These are phyloP conservation scores for Phalanger gymnotis DNA, from an alignment of 2,797 vertebrate genomes.

Conservation along the genomic window DNA sequence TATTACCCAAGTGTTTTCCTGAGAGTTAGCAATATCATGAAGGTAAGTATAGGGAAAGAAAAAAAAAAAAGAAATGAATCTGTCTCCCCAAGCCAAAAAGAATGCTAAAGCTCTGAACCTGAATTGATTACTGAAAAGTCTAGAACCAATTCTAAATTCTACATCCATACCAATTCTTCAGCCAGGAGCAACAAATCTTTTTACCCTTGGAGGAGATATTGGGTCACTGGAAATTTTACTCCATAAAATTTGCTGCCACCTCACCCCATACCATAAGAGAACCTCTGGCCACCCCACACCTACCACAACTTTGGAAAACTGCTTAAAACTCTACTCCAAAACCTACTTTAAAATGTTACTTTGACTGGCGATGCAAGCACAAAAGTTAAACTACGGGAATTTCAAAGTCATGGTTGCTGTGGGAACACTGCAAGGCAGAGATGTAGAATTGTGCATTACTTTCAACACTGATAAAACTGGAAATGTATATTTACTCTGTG, in stretches of 20 bases:
- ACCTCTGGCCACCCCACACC: not conserved
- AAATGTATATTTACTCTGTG: slow-evolving; percentile 76
- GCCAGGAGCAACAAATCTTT: slow-evolving; percentile 36
- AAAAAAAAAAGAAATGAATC: slow-evolving; percentile 12
- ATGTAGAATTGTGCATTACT: slow-evolving; percentile 65
- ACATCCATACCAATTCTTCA: not conserved
- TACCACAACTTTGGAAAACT: not conserved
- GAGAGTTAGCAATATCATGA: slow-evolving; percentile 58
- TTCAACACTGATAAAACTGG: slow-evolving; percentile 68
- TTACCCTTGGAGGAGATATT: not conserved
- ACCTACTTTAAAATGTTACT: slow-evolving; percentile 70
- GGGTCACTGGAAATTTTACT: slow-evolving; percentile 37
- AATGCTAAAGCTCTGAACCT: slow-evolving; percentile 31
- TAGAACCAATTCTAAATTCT: slow-evolving; percentile 38
- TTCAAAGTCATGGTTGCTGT: slow-evolving; percentile 78
- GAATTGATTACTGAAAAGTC: not conserved
- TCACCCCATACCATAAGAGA: slow-evolving; percentile 38
- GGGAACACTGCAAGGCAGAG: slow-evolving; percentile 76
- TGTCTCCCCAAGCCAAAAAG: slow-evolving; percentile 24
- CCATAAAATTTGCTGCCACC: slow-evolving; percentile 47
- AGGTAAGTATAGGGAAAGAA: slow-evolving; percentile 15
- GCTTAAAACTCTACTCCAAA: slow-evolving; percentile 66
- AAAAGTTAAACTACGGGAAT: slow-evolving; percentile 76
- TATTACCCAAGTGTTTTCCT: slow-evolving; percentile 54
- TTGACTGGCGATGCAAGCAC: slow-evolving; percentile 71